phyloP scores from a whole-genome alignment of 1,140 invertebrate species.

The Gryllus bimaculatus region DNA sequence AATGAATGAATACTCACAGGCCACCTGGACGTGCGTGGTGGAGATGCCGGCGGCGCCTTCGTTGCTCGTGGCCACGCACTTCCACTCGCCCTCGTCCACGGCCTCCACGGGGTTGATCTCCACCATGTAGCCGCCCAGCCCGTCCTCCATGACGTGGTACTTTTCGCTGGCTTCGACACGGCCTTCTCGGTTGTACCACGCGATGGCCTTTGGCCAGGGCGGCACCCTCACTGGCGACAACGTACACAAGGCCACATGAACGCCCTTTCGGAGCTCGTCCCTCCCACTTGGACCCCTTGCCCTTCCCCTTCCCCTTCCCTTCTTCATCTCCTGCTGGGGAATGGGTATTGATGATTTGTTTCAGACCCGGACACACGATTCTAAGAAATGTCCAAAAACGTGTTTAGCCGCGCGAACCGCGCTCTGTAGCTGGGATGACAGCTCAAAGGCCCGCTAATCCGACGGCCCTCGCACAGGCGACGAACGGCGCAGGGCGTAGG shows the following conservation, averaged over 20 bases:
- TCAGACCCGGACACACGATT: too few species aligned
- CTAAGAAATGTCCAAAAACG: too few species aligned
- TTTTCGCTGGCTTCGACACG: slow-evolving; percentile 52
- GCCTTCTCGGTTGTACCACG: slow-evolving; percentile 77
- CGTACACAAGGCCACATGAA: not conserved
- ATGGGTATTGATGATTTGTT: too few species aligned
- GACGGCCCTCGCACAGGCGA: too few species aligned
- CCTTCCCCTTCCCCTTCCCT: too few species aligned
- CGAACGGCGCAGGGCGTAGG: too few species aligned
- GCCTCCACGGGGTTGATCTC: slow-evolving; percentile 63
- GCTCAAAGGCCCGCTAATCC: too few species aligned
- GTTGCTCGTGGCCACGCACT: slow-evolving; percentile 69
- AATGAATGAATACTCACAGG: slow-evolving; percentile 9
- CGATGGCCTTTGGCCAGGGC: slow-evolving; percentile 66
- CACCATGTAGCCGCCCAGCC: slow-evolving; percentile 64
- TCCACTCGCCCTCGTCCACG: slow-evolving; percentile 79
- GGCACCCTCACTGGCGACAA: slow-evolving; percentile 54
- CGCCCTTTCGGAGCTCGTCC: too few species aligned
- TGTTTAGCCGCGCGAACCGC: too few species aligned
- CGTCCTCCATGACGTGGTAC: slow-evolving; percentile 67
- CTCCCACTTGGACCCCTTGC: too few species aligned
- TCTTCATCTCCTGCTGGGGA: too few species aligned
- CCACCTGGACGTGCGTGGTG: slow-evolving; percentile 58
- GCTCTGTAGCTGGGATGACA: too few species aligned
- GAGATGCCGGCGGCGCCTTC: slow-evolving; percentile 59